Percentiles rank a stretch among this genome's conserved stretches.
Evolutionary conservation across 1,140 invertebrate genomes (phyloP).

Genomic region (Drosophila paulistorum): DNA sequence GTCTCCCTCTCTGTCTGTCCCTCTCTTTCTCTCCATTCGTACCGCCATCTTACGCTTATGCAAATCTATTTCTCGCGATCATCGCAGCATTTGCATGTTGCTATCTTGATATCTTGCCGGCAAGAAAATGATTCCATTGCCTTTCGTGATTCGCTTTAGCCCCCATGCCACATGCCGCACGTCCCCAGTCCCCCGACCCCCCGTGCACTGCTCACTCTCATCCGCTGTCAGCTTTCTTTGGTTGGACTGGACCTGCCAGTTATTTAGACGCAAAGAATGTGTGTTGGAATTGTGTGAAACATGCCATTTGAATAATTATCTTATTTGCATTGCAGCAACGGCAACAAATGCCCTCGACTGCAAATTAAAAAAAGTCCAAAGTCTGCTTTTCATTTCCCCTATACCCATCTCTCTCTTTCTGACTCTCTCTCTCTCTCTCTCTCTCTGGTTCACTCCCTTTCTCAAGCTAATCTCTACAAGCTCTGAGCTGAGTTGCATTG

Average conservation of each 20-base stretch:
- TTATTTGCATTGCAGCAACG: slow-evolving; percentile 77
- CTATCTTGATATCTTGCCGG: slow-evolving; percentile 78
- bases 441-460: not conserved
- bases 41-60: slow-evolving; percentile 52
- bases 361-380: slow-evolving; percentile 69
- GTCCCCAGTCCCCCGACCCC: not conserved
- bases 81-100: slow-evolving; percentile 77
- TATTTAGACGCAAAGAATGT: slow-evolving; percentile 55
- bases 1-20: not conserved
- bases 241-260: slow-evolving; percentile 34
- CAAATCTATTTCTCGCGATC: slow-evolving; percentile 80
- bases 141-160: slow-evolving; percentile 65
- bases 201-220: too few species aligned
- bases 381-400: slow-evolving; percentile 18
- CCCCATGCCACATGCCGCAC: not conserved
- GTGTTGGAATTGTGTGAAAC: slow-evolving; percentile 82
- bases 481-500: slow-evolving; percentile 21
- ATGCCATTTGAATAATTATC: slow-evolving; percentile 83
- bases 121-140: slow-evolving; percentile 79
- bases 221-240: not conserved
- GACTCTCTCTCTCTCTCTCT: not conserved
- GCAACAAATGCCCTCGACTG: slow-evolving; percentile 63
- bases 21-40: not conserved
- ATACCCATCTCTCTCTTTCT: not conserved
- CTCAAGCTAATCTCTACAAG: slow-evolving; percentile 67